A percentile compares a stretch with the other conserved stretches of the same genome.
phyloP scores from a whole-genome alignment of 2,113 vertebrate species.

The Colistium nudipinnis region DNA sequence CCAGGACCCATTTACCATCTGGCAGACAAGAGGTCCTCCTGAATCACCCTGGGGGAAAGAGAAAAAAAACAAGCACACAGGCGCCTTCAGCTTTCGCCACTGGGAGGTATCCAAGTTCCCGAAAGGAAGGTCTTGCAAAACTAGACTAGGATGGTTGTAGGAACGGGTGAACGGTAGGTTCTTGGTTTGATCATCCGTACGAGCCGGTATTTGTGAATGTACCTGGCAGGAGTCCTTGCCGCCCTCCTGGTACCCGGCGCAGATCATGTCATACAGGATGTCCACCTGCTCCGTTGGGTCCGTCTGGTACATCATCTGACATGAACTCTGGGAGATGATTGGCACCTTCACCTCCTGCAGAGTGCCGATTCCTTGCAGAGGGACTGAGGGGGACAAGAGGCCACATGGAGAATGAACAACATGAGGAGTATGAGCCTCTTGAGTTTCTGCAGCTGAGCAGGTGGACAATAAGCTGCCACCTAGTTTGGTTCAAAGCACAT shows the following conservation, averaged over 20 bases:
- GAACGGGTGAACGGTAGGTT: not conserved
- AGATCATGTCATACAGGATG: constrained; percentile 81
- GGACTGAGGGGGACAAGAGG: constrained; percentile 54
- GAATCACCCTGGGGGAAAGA: constrained; percentile 85
- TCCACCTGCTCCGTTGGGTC: constrained; percentile 48
- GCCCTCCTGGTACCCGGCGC: constrained; percentile 78
- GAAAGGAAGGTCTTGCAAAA: not conserved
- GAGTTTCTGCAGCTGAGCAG: constrained; percentile 3
- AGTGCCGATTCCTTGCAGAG: constrained; percentile 61
- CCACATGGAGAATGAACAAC: constrained; percentile 10
- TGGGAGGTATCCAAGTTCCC: constrained; percentile 28
- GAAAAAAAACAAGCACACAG: not conserved
- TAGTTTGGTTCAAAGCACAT: not conserved
- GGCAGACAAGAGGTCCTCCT: constrained; percentile 82
- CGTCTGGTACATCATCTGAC: constrained; percentile 76
- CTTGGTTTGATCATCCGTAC: not conserved
- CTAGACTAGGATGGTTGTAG: not conserved
- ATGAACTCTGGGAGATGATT: constrained; percentile 75
- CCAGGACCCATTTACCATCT: constrained; percentile 75
- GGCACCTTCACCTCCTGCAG: constrained; percentile 82
- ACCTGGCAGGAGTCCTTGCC: constrained; percentile 85
- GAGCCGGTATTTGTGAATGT: constrained; percentile 5
- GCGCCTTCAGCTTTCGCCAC: constrained; percentile 6
- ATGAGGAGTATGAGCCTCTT: not conserved
- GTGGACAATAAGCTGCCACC: not conserved